These are phyloP conservation scores for Asteroscopus sphinx DNA, from an alignment of 2,888 invertebrate genomes.

Conservation along the genomic window DNA sequence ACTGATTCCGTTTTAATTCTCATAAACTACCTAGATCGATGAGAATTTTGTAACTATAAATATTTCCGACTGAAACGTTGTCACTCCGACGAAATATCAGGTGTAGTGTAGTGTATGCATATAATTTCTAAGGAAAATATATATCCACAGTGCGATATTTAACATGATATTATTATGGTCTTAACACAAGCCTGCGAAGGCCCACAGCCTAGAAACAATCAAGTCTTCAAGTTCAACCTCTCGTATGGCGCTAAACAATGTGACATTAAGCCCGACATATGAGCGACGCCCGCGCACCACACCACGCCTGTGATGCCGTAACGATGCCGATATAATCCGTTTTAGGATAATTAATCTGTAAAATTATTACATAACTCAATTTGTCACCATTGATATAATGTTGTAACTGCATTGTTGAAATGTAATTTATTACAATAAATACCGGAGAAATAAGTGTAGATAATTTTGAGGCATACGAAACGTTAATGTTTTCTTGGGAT, in stretches of 20 bases:
- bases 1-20: not conserved
- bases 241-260: constrained; percentile 76
- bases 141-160: constrained; percentile 24
- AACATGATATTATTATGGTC: constrained; percentile 47
- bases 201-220: constrained; percentile 57
- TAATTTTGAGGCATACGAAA: no score
- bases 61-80: no score
- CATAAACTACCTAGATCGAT: no score
- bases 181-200: constrained; percentile 54
- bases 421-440: not conserved
- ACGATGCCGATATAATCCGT: constrained; percentile 32
- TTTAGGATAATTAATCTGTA: constrained; percentile 47
- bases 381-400: constrained; percentile 13
- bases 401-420: not conserved
- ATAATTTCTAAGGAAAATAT: constrained; percentile 2
- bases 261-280: constrained; percentile 77
- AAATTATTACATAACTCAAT: constrained; percentile 20
- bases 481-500: no score
- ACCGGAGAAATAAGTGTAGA: no score
- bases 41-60: no score
- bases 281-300: constrained; percentile 73
- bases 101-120: no score
- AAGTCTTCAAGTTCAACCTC: constrained; percentile 83
- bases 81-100: no score
- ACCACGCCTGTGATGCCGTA: constrained; percentile 28